Conservation (phyloP, 2,797 vertebrate genomes). For the Muscicapa striata region DNA sequence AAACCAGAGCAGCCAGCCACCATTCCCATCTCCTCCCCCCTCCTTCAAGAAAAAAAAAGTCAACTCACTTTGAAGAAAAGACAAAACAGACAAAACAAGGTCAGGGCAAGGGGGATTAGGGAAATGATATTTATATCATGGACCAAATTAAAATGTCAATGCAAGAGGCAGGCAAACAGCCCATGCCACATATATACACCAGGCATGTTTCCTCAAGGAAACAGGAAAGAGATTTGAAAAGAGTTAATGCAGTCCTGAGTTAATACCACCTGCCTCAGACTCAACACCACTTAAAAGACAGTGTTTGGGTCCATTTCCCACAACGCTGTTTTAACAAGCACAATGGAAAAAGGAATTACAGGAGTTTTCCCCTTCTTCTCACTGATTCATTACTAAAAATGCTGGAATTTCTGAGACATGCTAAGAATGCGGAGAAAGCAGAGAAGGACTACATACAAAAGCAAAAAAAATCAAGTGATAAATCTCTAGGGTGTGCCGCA, state of each 20-base stretch:
- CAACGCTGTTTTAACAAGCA: constrained; percentile 68
- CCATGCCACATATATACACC: constrained; percentile 61
- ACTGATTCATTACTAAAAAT: constrained; percentile 49
- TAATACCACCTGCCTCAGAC: constrained; percentile 76
- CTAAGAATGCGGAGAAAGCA: constrained; percentile 57
- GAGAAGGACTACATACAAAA: neutral
- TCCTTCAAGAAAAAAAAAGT: constrained; percentile 67
- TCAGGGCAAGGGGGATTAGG: constrained; percentile 79
- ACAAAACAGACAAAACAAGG: constrained; percentile 78
- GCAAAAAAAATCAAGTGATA: constrained; percentile 24
- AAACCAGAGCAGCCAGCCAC: constrained; percentile 64
- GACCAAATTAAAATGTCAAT: constrained; percentile 80
- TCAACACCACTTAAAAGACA: constrained; percentile 75
- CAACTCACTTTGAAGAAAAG: constrained; percentile 79
- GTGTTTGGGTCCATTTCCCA: constrained; percentile 72
- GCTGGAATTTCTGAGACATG: constrained; percentile 60
- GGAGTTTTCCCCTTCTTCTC: constrained; percentile 56
- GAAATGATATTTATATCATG: constrained; percentile 83
- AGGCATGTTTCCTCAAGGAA: constrained; percentile 68
- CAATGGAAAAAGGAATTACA: constrained; percentile 69
- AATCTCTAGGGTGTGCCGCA: neutral
- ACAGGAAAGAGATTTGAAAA: constrained; percentile 69
- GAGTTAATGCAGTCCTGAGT: constrained; percentile 64
- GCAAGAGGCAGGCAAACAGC: constrained; percentile 70
- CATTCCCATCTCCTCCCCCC: constrained; percentile 57